These are phyloP conservation scores for Pristionchus japonicus DNA, from an alignment of 2,888 invertebrate genomes.

Conservation along the genomic window DNA sequence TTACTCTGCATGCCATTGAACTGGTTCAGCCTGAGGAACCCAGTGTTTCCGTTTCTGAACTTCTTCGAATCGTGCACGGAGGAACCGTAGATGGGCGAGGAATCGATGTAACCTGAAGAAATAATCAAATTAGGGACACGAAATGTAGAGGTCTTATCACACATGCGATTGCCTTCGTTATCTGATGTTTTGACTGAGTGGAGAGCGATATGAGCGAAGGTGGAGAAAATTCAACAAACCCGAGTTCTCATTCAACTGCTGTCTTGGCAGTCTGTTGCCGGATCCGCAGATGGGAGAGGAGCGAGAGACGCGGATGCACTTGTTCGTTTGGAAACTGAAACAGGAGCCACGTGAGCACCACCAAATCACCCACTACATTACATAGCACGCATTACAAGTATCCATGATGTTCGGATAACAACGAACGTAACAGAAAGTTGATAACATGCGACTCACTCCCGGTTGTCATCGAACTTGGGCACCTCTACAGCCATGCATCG, in stretches of 20 bases:
- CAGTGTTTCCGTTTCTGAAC: conserved; percentile 70
- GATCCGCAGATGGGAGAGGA: conserved; percentile 97
- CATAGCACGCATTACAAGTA: no score
- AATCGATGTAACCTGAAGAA: conserved; percentile 84
- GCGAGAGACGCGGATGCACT: conserved; percentile 78
- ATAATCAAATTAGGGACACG: no score
- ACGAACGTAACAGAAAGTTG: no score
- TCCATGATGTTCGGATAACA: no score
- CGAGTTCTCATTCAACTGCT: conserved; percentile 85
- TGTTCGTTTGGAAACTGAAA: conserved; percentile 68
- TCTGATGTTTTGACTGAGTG: no score
- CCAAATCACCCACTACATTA: no score
- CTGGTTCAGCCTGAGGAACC: conserved; percentile 67
- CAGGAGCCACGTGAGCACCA: no score
- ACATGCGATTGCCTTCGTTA: no score
- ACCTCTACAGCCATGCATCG: conserved; percentile 73
- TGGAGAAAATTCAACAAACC: conserved; percentile 79
- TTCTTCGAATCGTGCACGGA: conserved; percentile 70
- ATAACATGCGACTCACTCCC: conserved; percentile 48
- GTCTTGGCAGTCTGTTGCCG: conserved; percentile 91
- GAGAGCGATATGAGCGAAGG: no score
- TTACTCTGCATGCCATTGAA: conserved; percentile 67
- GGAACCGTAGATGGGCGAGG: conserved; percentile 94
- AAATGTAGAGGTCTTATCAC: no score
- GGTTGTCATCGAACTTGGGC: conserved; percentile 66